phyloP scores from a whole-genome alignment of 2,888 invertebrate species.

The Tortricodes alternella region DNA sequence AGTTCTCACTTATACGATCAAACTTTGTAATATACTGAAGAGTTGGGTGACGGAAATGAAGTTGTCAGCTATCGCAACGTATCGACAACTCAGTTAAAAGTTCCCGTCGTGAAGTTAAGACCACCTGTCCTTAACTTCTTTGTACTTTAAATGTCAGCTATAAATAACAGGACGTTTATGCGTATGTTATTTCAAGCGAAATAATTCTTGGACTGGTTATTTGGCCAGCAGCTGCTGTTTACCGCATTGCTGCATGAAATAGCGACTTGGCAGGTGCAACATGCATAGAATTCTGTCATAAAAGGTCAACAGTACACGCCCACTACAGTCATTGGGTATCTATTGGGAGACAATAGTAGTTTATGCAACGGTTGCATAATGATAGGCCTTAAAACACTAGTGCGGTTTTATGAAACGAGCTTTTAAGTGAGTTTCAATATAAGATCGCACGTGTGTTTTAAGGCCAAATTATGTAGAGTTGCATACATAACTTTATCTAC shows the following conservation, averaged over 20 bases:
- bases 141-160: constrained; percentile 17
- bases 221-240: constrained; percentile 28
- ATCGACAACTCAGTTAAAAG: constrained; percentile 1
- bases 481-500: too few species aligned
- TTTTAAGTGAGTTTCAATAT: too few species aligned
- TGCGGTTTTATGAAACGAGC: too few species aligned
- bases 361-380: too few species aligned
- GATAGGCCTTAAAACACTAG: too few species aligned
- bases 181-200: constrained; percentile 20
- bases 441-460: too few species aligned
- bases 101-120: neutral
- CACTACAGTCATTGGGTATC: neutral
- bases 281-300: constrained; percentile 8
- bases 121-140: constrained; percentile 22
- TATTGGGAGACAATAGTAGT: too few species aligned
- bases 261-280: constrained; percentile 29
- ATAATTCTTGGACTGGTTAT: constrained; percentile 28
- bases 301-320: neutral
- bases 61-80: constrained; percentile 2
- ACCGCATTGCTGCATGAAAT: constrained; percentile 21
- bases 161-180: constrained; percentile 14
- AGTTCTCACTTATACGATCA: neutral
- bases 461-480: too few species aligned
- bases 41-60: neutral
- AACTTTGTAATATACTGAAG: neutral